Evolutionary conservation across 2,797 vertebrate genomes (phyloP).

Genomic region (Prunella strophiata): DNA sequence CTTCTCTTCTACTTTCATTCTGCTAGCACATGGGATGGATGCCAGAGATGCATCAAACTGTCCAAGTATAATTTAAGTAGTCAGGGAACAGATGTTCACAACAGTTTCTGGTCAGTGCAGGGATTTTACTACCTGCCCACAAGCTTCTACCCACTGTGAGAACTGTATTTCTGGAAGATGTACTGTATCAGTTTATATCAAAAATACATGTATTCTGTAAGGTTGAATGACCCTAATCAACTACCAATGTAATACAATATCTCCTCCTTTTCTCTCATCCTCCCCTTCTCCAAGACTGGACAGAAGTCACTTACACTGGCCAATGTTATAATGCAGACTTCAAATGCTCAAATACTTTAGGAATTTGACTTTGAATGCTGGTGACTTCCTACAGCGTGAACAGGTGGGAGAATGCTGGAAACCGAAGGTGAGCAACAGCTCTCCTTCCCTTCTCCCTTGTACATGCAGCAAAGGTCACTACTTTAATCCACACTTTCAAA

Average conservation of each 20-base stretch:
- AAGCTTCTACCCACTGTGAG: constrained; percentile 42
- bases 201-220: constrained; percentile 13
- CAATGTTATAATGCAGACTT: not conserved
- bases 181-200: constrained; percentile 1
- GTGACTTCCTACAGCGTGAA: not conserved
- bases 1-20: constrained; percentile 44
- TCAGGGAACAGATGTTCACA: constrained; percentile 69
- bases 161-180: constrained; percentile 52
- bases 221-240: not conserved
- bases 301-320: not conserved
- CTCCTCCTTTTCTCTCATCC: not conserved
- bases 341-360: not conserved
- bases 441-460: constrained; percentile 37
- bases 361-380: constrained; percentile 49
- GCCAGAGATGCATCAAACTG: constrained; percentile 64
- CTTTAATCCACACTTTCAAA: not conserved
- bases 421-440: constrained; percentile 30
- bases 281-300: not conserved
- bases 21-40: not conserved
- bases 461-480: constrained; percentile 3
- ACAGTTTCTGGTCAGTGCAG: constrained; percentile 63
- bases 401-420: constrained; percentile 59
- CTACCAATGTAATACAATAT: not conserved
- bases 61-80: constrained; percentile 66
- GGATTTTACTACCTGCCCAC: constrained; percentile 59